Evolutionary conservation across 2,888 invertebrate species (phyloP), one percentile per base, ranked within the genome.

Genomic region (Sminthurinus aureus): DNA sequence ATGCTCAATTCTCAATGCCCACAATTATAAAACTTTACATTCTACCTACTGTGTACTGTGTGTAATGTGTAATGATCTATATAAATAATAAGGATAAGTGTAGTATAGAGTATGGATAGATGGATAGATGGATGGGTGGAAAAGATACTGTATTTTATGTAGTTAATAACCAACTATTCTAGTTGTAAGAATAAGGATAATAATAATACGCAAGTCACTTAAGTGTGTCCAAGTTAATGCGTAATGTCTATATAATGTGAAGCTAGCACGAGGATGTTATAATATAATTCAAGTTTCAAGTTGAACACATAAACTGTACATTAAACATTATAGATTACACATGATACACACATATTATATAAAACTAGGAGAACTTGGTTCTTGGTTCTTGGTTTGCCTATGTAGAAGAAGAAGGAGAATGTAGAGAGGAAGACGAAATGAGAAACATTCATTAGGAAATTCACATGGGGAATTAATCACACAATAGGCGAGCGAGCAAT

Each of bases 391-490:
- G n/a, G n/a, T n/a, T n/a, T n/a, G n/a, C n/a, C n/a, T n/a, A n/a
- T n/a, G n/a, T n/a, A n/a, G n/a, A n/a, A n/a, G 20, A 78, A 18
- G 74, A 74, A 20, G 50, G 74, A 51, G 51, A 75, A 18, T 50
- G 20, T 38, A 24, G 52, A 73, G 58, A 80, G 74, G 74, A 81
- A 64, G 75, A 38, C 38, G 38, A 64, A 81, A 81, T 75, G 38
- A 74, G 81, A 52, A 75, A 75, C 81, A 74, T 75, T 75, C 74
- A 75, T 75, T 81, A 74, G 74, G 38, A 74, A 74, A 81, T 81
- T 81, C 81, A 81, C 81, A 81, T 58, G 81, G 50, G 50, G 75
- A 81, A 81, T 81, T 81, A 81, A 81, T 81, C 74, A 81, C 64
- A 58, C 26, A 81, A 64, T 15, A 50, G 74, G 74, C 64, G 64